Conservation (phyloP, 2,113 vertebrate species). For the Perccottus glenii region DNA sequence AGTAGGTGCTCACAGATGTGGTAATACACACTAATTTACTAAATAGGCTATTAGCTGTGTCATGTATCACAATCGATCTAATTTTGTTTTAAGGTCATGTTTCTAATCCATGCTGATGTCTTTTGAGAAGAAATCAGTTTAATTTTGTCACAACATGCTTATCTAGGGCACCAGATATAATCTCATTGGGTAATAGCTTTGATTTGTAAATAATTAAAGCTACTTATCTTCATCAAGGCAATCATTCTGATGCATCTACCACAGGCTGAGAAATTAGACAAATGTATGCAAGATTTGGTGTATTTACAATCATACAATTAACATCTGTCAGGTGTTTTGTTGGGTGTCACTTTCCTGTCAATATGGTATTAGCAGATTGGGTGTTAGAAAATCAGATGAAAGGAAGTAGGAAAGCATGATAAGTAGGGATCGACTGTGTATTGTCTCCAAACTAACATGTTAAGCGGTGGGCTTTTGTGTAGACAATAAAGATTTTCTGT, state of each 20-base stretch:
- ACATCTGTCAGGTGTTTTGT: constrained; percentile 22
- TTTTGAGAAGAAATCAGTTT: constrained; percentile 40
- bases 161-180: constrained; percentile 49
- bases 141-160: constrained; percentile 21
- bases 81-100: constrained; percentile 1
- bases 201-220: constrained; percentile 58
- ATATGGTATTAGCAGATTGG: constrained; percentile 56
- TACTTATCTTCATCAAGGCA: constrained; percentile 43
- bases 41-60: background rate
- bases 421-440: constrained; percentile 44
- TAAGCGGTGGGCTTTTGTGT: constrained; percentile 54
- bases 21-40: background rate
- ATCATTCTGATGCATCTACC: constrained; percentile 32
- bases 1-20: too few relatives aligned
- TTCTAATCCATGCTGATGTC: constrained; percentile 3
- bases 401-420: constrained; percentile 49
- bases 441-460: constrained; percentile 60
- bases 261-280: constrained; percentile 3
- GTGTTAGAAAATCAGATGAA: constrained; percentile 50
- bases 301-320: constrained; percentile 9
- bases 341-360: constrained; percentile 32
- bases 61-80: background rate
- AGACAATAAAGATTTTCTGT: constrained; percentile 66
- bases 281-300: background rate
- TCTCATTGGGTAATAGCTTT: constrained; percentile 44